Evolutionary conservation across 2,888 invertebrate genomes (phyloP).

Genomic region (Encarsia formosa): DNA sequence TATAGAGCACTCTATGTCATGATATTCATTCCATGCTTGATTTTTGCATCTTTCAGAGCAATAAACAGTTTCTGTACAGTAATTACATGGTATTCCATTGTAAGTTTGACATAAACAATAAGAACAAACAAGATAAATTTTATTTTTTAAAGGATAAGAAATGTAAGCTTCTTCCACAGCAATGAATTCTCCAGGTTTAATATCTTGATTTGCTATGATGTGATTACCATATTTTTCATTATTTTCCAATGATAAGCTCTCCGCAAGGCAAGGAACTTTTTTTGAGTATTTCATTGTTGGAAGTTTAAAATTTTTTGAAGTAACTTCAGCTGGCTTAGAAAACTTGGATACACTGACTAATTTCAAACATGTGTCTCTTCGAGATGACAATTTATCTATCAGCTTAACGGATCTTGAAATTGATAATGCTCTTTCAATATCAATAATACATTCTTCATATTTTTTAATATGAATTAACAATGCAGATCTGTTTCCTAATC

Average conservation of each 20-base stretch:
- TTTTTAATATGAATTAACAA: neutral
- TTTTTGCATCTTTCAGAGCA: constrained; percentile 63
- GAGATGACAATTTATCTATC: no score
- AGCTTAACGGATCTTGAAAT: no score
- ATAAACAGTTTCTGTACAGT: constrained; percentile 63
- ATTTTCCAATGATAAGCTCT: constrained; percentile 47
- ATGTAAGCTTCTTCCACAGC: constrained; percentile 73
- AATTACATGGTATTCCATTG: constrained; percentile 61
- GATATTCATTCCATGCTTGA: constrained; percentile 64
- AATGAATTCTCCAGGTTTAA: constrained; percentile 71
- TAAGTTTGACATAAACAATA: constrained; percentile 61
- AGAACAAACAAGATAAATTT: constrained; percentile 61
- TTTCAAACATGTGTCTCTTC: no score
- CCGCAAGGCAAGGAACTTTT: neutral
- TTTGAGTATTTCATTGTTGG: neutral
- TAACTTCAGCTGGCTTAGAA: no score
- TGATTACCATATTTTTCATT: constrained; percentile 64
- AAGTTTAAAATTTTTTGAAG: no score
- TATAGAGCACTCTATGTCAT: constrained; percentile 67
- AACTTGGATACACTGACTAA: no score
- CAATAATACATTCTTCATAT: neutral
- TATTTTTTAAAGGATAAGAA: constrained; percentile 56
- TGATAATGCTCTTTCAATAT: neutral
- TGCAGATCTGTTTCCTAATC: neutral
- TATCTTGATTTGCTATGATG: constrained; percentile 64